Evolutionary conservation across 2,888 invertebrate genomes (phyloP).

Genomic region (Allolobophora icterica): DNA sequence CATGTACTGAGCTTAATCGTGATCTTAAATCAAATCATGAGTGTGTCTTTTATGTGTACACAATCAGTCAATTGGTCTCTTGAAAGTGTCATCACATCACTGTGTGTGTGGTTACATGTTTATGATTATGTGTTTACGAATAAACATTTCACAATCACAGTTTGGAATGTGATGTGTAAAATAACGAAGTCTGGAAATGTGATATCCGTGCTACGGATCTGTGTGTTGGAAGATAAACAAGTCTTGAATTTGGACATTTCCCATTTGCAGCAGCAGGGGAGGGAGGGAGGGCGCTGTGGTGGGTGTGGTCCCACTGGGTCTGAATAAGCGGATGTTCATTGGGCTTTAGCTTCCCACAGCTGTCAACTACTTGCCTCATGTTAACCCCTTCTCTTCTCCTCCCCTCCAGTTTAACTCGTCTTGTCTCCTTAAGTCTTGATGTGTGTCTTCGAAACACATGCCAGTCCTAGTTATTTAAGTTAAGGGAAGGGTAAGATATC

Average conservation of each 20-base stretch:
- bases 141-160: background rate
- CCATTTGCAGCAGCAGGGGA: background rate
- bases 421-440: background rate
- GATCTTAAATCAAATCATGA: background rate
- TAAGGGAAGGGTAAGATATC: background rate
- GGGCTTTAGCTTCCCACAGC: background rate
- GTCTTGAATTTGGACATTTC: conserved; percentile 10
- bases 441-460: background rate
- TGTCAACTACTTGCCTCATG: background rate
- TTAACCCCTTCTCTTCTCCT: too few species aligned
- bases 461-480: background rate
- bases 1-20: background rate
- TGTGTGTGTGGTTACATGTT: background rate
- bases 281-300: background rate
- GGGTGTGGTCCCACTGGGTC: too few species aligned
- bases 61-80: background rate
- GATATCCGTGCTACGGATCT: background rate
- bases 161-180: background rate
- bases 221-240: background rate
- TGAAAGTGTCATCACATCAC: background rate
- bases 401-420: background rate
- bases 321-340: background rate
- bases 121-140: background rate
- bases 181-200: background rate
- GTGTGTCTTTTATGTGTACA: background rate